These are phyloP conservation scores for Cynopterus brachyotis DNA, from an alignment of 2,113 vertebrate species.

Conservation along the genomic window DNA sequence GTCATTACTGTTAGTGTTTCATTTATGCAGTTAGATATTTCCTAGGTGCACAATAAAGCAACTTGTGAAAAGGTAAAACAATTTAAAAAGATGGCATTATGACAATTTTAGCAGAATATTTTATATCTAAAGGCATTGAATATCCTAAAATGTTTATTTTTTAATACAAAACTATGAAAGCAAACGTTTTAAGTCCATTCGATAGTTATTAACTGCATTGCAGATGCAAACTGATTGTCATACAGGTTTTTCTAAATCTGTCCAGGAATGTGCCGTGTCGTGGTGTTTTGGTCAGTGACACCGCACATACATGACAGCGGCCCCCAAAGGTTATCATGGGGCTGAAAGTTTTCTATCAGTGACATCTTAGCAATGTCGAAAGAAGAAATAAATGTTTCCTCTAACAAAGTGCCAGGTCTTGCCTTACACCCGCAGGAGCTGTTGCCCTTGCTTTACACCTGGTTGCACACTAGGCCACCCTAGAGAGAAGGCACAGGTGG, in stretches of 20 bases:
- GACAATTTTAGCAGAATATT: neutral
- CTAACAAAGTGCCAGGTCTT: neutral
- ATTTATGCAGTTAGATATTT: neutral
- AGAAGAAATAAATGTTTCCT: neutral
- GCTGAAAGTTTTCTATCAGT: neutral
- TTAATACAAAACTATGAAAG: neutral
- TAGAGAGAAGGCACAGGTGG: no score
- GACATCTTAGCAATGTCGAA: neutral
- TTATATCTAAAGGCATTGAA: neutral
- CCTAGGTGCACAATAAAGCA: neutral
- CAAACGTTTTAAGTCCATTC: neutral
- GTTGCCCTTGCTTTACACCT: neutral
- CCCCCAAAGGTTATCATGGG: neutral
- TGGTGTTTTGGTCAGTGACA: neutral
- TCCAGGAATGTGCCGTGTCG: neutral
- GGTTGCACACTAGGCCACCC: neutral
- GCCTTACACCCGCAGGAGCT: neutral
- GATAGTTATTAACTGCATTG: neutral
- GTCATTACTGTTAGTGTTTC: neutral
- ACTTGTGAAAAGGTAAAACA: neutral
- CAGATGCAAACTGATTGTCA: neutral
- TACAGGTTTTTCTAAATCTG: neutral
- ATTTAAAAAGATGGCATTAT: neutral
- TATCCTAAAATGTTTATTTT: neutral
- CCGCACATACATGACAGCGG: neutral